These are phyloP conservation scores for Gymnobelideus leadbeateri DNA, from an alignment of 2,113 vertebrate genomes.

Conservation along the genomic window DNA sequence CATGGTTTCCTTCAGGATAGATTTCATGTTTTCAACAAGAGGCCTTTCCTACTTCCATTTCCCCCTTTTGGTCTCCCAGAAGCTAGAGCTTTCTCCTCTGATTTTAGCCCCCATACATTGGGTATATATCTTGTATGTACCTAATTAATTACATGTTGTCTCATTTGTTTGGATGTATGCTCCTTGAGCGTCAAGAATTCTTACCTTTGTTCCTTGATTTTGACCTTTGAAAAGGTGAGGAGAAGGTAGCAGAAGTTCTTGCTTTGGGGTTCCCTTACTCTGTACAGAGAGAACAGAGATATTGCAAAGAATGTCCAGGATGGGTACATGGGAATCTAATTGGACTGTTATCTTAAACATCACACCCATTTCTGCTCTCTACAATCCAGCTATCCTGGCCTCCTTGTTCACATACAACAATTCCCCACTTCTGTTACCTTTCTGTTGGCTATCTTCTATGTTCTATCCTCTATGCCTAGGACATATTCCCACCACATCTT, in stretches of 20 bases:
- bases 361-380: background rate
- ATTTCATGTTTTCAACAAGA: background rate
- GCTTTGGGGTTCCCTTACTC: background rate
- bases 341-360: background rate
- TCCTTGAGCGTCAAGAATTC: background rate
- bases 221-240: background rate
- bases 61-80: background rate
- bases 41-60: background rate
- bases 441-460: background rate
- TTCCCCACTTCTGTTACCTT: background rate
- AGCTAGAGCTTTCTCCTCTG: background rate
- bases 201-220: background rate
- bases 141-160: background rate
- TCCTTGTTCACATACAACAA: background rate
- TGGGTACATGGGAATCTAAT: background rate
- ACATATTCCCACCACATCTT: background rate
- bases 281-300: background rate
- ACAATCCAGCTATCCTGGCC: background rate
- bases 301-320: background rate
- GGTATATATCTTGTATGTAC: background rate
- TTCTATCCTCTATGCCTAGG: background rate
- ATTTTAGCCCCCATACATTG: background rate
- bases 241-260: background rate
- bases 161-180: background rate
- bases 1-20: background rate